These are phyloP conservation scores for roundworm (Caenorhabditis elegans) DNA, from an alignment of 1,140 invertebrate genomes.

Conservation along the genomic window WBcel235 BX284605.5:20668001-20668500, in stretches of 20 bases:
- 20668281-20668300: not conserved
- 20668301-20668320: constrained; percentile 23
- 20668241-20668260: not conserved
- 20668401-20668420: not conserved
- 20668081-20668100: too few species aligned
- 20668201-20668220: not conserved
- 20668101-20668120: not conserved
- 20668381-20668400: not conserved
- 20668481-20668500: constrained; percentile 17
- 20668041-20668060: constrained; percentile 26
- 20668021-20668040: not conserved
- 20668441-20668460: not conserved
- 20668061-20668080: not conserved
- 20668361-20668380: not conserved
- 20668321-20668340: constrained; percentile 15
- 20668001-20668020: too few species aligned
- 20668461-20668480: constrained; percentile 31
- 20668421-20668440: constrained; percentile 10
- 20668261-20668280: not conserved
- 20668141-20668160: not conserved
- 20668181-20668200: not conserved
- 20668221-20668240: not conserved
- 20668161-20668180: not conserved
- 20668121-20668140: not conserved
- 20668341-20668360: not conserved